phyloP scores from a whole-genome alignment of 2,113 vertebrate species.

The Burhinus oedicnemus region DNA sequence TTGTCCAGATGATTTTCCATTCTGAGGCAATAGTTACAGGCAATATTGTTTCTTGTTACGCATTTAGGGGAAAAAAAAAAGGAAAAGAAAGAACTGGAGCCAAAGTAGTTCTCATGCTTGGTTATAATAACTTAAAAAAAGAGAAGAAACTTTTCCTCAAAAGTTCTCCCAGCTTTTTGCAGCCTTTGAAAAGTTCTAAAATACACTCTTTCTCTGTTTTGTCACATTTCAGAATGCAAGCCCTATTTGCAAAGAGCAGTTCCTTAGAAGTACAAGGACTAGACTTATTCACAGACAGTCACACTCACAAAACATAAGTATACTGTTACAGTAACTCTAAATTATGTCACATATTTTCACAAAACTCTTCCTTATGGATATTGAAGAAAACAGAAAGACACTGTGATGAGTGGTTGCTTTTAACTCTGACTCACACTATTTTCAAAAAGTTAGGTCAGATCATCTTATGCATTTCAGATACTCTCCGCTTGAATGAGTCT shows the following conservation, averaged over 20 bases:
- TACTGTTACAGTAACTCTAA: not conserved
- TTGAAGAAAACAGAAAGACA: not conserved
- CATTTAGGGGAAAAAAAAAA: not conserved
- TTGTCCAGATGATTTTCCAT: not conserved
- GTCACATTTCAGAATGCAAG: not conserved
- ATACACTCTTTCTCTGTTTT: not conserved
- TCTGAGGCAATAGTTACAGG: not conserved
- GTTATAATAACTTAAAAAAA: not conserved
- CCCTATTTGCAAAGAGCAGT: not conserved
- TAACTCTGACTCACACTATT: not conserved
- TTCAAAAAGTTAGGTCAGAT: not conserved
- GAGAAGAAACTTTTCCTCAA: not conserved
- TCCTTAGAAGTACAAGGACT: not conserved
- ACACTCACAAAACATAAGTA: not conserved
- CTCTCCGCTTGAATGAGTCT: not conserved
- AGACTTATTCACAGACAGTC: not conserved
- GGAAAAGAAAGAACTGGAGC: accelerated
- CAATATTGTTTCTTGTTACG: not conserved
- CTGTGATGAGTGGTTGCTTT: not conserved
- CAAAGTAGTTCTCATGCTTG: not conserved
- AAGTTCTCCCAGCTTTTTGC: not conserved
- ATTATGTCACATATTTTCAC: not conserved
- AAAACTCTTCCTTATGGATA: not conserved
- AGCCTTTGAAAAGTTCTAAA: not conserved
- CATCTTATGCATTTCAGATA: not conserved